Evolutionary conservation across 1,140 invertebrate genomes (phyloP), one percentile per base, ranked within the genome.

Genomic region (Heliconius melpomene): DNA sequence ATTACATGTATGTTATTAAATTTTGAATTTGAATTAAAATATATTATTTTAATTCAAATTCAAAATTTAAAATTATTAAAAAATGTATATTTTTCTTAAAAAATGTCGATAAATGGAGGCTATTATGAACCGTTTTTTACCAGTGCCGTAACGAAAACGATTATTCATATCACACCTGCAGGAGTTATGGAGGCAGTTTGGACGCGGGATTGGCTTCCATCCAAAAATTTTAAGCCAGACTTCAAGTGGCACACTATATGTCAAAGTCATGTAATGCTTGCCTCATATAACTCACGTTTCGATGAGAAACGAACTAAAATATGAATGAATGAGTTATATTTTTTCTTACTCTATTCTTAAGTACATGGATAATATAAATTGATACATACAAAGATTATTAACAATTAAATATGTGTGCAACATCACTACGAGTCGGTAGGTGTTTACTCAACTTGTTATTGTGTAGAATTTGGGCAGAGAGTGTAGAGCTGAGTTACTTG

Each of bases 221-320:
- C 57, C 57, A 66, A 66, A 66, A 66, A 66, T 66, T 66, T 66
- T 66, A 66, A 66, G 57, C 57, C 57, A 66, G 57, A 66, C 57
- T 66, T 66, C 57, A 26, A 66, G 57, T 66, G 57, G 23, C 23
- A 13, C 20, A 26, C 57, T 66, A 66, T 66, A 66, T 66, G 57
- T 66, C 57, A 66, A 13, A 26, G 57, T 66, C 57, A 66, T 66
- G 57, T 66, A 66, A 66, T 66, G 57, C 57, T 66, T 66, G 57
- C 20, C 57, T 66, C n/a, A 29, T 66, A 66, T 66, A 29, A 66
- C 23, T 66, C 57, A 29, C 57, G 23, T 26, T 66, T 66, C 57
- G 13, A n/a, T 60, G 57, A 66, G 57, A 26, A 26, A 60, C 9
- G 8, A 60, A 66, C 57, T 66, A 66, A 66, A 66, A 66, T n/a